phyloP scores from a whole-genome alignment of 2,797 vertebrate genomes.

The Ctenopoma multispine region DNA sequence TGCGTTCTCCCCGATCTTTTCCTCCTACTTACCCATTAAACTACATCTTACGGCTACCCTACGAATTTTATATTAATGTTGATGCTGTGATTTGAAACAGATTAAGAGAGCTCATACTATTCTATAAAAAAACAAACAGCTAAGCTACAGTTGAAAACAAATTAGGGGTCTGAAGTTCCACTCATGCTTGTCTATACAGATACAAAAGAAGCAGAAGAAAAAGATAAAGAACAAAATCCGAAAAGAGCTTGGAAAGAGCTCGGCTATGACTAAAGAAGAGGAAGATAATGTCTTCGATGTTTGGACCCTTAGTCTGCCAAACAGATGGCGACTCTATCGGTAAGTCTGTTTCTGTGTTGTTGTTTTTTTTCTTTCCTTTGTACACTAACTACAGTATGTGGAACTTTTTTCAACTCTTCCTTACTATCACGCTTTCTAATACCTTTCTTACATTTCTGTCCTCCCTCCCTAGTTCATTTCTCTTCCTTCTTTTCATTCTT shows the following conservation, averaged over 20 bases:
- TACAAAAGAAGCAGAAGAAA: conserved; percentile 83
- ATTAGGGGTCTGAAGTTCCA: neutral
- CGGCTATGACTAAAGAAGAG: conserved; percentile 84
- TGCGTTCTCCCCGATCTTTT: neutral
- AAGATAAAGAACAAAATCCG: conserved; percentile 85
- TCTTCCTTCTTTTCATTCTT: neutral
- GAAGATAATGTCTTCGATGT: conserved; percentile 80
- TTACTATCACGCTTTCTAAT: neutral
- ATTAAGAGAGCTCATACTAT: neutral
- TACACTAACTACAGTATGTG: neutral
- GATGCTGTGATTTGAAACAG: neutral
- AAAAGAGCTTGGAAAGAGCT: conserved; percentile 82
- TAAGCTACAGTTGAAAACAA: neutral
- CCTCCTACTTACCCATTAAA: neutral
- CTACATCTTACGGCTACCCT: neutral
- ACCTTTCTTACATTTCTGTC: neutral
- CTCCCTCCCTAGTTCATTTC: neutral
- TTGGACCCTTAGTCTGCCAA: conserved; percentile 85
- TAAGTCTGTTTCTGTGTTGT: conserved; percentile 58
- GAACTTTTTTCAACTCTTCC: neutral
- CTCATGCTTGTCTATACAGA: conserved; percentile 69
- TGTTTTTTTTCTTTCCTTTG: neutral
- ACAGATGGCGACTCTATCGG: conserved; percentile 95
- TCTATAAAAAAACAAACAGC: neutral
- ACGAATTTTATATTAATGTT: neutral